A percentile compares a stretch with the other conserved stretches of the same genome.
Evolutionary conservation across 2,797 vertebrate species (phyloP).

Genomic region (Xyrichtys novacula): DNA sequence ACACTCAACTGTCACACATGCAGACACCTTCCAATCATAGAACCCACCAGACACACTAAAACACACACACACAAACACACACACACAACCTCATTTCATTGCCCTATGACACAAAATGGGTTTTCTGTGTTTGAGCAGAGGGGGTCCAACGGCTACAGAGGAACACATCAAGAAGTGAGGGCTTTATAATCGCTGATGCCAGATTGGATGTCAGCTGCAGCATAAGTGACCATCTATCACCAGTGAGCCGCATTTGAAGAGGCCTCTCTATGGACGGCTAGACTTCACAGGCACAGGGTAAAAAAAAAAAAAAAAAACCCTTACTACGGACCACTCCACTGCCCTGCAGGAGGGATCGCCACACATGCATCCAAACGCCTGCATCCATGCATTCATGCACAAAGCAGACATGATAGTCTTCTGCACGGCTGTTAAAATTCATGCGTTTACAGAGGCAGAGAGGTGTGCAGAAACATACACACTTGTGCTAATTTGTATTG

Average conservation of each 20-base stretch:
- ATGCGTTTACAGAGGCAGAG: slow-evolving; percentile 4
- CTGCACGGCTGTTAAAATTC: slow-evolving; percentile 35
- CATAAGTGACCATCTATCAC: slow-evolving; percentile 82
- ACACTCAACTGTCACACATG: neutral
- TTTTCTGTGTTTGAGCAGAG: slow-evolving; percentile 74
- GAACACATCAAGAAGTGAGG: slow-evolving; percentile 70
- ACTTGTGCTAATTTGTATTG: slow-evolving; percentile 40
- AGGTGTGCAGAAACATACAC: slow-evolving; percentile 27
- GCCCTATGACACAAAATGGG: slow-evolving; percentile 75
- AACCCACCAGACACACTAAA: slow-evolving; percentile 14
- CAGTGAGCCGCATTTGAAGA: slow-evolving; percentile 54
- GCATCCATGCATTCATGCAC: slow-evolving; percentile 54
- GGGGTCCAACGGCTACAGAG: slow-evolving; percentile 63
- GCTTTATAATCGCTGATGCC: slow-evolving; percentile 80
- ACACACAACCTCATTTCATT: slow-evolving; percentile 65
- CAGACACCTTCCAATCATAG: neutral
- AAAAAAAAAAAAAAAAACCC: slow-evolving; percentile 40
- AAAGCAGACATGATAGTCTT: slow-evolving; percentile 19
- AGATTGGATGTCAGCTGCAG: slow-evolving; percentile 82
- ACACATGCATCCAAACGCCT: slow-evolving; percentile 39
- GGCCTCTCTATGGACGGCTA: slow-evolving; percentile 73
- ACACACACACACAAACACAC: slow-evolving; percentile 32
- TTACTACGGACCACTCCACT: slow-evolving; percentile 49
- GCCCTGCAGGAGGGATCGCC: slow-evolving; percentile 59
- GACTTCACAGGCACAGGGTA: slow-evolving; percentile 74